Conservation (phyloP, 2,113 vertebrate genomes). For the Sapajus apella region DNA sequence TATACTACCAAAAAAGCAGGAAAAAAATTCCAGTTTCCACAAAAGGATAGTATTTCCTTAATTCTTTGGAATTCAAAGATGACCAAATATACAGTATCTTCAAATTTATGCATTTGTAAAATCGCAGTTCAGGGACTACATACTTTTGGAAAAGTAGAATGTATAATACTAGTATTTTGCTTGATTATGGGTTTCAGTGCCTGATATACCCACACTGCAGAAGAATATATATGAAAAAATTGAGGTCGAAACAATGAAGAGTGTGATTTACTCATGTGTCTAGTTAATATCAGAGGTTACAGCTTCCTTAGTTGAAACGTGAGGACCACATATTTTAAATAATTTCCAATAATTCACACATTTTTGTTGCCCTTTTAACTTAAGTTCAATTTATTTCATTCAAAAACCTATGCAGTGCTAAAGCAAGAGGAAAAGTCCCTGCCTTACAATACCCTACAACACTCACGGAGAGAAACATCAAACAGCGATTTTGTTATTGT, state of each 20-base stretch:
- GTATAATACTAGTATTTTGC: not conserved
- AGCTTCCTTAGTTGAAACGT: not conserved
- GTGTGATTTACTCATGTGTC: not conserved
- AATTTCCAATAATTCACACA: not conserved
- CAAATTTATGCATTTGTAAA: not conserved
- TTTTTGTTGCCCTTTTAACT: not conserved
- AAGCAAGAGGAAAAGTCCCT: not conserved
- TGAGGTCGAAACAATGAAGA: not conserved
- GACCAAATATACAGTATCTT: not conserved
- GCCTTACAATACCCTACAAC: not conserved
- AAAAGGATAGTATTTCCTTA: slow-evolving; percentile 25
- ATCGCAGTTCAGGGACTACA: not conserved
- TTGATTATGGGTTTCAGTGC: not conserved
- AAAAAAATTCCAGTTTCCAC: not conserved
- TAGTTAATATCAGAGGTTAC: not conserved
- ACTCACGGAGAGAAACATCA: not conserved
- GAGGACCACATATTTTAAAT: not conserved
- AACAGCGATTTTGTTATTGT: not conserved
- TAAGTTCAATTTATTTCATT: not conserved
- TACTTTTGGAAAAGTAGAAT: not conserved
- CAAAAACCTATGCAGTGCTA: not conserved
- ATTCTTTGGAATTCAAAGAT: not conserved
- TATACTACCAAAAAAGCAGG: not conserved
- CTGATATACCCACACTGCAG: not conserved
- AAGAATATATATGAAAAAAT: not conserved